A percentile compares a stretch with the other conserved stretches of the same genome.
Conservation (phyloP, 1,140 invertebrate genomes). For the Hyposmocoma kahamanoa region DNA sequence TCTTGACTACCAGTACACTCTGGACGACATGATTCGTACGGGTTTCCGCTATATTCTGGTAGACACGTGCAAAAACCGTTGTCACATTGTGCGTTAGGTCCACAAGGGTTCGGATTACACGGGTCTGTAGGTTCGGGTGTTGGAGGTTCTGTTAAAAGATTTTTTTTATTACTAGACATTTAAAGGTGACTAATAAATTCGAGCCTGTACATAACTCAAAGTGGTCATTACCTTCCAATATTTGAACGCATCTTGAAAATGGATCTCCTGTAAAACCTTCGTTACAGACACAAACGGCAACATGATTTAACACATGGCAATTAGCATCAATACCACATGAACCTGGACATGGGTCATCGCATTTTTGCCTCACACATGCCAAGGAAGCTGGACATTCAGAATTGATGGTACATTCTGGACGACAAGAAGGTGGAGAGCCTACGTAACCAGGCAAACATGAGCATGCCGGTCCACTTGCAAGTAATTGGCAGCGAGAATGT, state of each 20-base stretch:
- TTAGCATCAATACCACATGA: slow-evolving; percentile 84
- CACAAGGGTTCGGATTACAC: slow-evolving; percentile 87
- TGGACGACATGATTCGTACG: slow-evolving; percentile 85
- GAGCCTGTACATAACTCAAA: not conserved
- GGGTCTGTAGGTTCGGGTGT: slow-evolving; percentile 70
- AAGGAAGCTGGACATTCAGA: slow-evolving; percentile 82
- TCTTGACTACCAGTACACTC: slow-evolving; percentile 88
- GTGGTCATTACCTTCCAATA: slow-evolving; percentile 65
- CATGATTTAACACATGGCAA: slow-evolving; percentile 83
- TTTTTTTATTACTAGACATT: no score
- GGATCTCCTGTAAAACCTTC: slow-evolving; percentile 84
- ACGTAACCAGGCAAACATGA: slow-evolving; percentile 84
- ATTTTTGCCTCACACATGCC: slow-evolving; percentile 83
- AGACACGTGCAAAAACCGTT: slow-evolving; percentile 81
- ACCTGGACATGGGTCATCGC: slow-evolving; percentile 83
- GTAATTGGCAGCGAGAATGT: slow-evolving; percentile 84
- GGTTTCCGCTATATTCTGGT: slow-evolving; percentile 84
- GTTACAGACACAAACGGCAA: slow-evolving; percentile 83
- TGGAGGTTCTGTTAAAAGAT: slow-evolving; percentile 47
- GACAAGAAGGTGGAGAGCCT: slow-evolving; percentile 83
- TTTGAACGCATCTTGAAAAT: slow-evolving; percentile 78
- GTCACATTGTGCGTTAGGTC: slow-evolving; percentile 82
- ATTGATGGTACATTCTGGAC: slow-evolving; percentile 83
- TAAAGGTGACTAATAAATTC: no score
- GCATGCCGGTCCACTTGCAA: slow-evolving; percentile 82